phyloP scores from a whole-genome alignment of 1,140 invertebrate species.

The Aleiodes sp. region DNA sequence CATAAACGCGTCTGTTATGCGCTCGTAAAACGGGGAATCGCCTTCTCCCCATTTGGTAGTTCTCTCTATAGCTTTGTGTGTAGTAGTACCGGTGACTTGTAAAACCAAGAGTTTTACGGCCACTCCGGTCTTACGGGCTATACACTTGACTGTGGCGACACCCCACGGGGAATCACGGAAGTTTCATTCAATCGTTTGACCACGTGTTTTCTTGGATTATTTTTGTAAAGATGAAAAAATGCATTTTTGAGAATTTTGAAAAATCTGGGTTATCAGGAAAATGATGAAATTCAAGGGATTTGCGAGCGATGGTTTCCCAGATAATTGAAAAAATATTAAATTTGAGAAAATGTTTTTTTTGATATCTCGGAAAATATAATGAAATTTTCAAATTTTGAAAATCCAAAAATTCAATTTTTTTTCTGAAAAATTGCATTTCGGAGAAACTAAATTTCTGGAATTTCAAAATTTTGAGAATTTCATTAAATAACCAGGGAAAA shows the following conservation, averaged over 20 bases:
- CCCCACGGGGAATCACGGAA: slow-evolving; percentile 37
- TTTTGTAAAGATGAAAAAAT: not conserved
- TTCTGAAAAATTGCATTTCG: no score
- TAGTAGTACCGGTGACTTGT: slow-evolving; percentile 44
- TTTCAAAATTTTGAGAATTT: no score
- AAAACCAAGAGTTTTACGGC: slow-evolving; percentile 62
- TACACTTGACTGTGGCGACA: slow-evolving; percentile 55
- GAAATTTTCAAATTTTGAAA: no score
- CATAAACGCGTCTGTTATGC: slow-evolving; percentile 67
- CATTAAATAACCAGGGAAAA: no score
- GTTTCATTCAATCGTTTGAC: slow-evolving; percentile 25
- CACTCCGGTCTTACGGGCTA: slow-evolving; percentile 44
- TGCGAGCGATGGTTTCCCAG: no score
- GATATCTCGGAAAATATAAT: no score
- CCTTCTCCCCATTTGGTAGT: slow-evolving; percentile 19
- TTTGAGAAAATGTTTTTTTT: no score
- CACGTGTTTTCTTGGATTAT: not conserved
- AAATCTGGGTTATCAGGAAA: not conserved
- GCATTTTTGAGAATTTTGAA: not conserved
- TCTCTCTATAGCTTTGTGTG: slow-evolving; percentile 22
- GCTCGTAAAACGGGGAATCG: slow-evolving; percentile 62
- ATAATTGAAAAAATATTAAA: no score
- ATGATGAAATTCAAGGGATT: not conserved
- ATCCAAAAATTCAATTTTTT: no score
- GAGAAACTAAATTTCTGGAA: no score